phyloP scores from a whole-genome alignment of 1,140 invertebrate species.

The Ceratina calcarata region DNA sequence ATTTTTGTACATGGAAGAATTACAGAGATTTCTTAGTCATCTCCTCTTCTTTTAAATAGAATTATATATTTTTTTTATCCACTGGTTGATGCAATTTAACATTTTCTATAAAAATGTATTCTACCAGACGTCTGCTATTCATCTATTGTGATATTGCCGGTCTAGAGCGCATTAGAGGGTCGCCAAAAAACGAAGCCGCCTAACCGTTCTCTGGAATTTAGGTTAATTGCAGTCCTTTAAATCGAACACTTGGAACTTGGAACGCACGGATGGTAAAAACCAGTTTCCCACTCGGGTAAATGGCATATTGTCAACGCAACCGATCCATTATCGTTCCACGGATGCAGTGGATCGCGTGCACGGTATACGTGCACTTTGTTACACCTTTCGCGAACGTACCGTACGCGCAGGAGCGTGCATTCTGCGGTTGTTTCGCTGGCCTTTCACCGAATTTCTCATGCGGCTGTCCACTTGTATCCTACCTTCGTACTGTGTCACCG shows the following conservation, averaged over 20 bases:
- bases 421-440: background rate
- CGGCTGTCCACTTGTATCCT: too few species aligned
- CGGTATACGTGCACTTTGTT: slow-evolving; percentile 1
- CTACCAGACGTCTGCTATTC: too few species aligned
- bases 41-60: too few species aligned
- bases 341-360: background rate
- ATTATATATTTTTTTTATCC: too few species aligned
- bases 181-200: background rate
- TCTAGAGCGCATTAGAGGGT: background rate
- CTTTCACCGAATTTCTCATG: slow-evolving; percentile 19
- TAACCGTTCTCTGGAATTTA: slow-evolving; percentile 14
- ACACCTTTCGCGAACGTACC: background rate
- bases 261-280: background rate
- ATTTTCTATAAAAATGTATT: too few species aligned
- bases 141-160: background rate
- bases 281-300: background rate
- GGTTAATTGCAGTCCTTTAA: slow-evolving; percentile 16
- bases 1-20: too few species aligned
- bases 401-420: background rate
- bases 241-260: slow-evolving; percentile 1
- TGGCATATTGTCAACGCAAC: background rate
- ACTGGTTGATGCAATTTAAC: too few species aligned
- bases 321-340: background rate
- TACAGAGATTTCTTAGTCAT: too few species aligned
- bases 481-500: too few species aligned